Evolutionary conservation across 2,888 invertebrate genomes (phyloP).

Genomic region (Ectemnius cavifrons): DNA sequence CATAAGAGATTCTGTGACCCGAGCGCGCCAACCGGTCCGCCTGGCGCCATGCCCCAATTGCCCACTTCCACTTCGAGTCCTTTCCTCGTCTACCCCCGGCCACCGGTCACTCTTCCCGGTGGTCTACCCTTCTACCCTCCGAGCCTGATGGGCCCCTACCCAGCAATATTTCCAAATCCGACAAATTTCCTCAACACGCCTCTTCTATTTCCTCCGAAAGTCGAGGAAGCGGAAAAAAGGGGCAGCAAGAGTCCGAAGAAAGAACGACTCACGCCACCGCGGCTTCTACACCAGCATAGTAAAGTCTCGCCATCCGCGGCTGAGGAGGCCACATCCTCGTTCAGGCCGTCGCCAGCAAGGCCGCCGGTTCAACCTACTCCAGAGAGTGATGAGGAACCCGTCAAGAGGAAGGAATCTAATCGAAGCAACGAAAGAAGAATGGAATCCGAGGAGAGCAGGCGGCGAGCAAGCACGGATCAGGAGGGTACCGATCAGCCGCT

Average conservation of each 20-base stretch:
- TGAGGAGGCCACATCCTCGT: conserved; percentile 83
- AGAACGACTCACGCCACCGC: conserved; percentile 81
- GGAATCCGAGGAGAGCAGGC: conserved; percentile 28
- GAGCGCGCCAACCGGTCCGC: conserved; percentile 79
- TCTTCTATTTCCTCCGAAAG: conserved; percentile 83
- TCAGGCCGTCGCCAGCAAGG: conserved; percentile 84
- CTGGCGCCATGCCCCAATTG: conserved; percentile 71
- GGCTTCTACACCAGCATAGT: conserved; percentile 74
- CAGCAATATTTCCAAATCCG: conserved; percentile 80
- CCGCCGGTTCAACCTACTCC: conserved; percentile 77
- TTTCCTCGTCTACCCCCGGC: conserved; percentile 85
- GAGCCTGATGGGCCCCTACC: conserved; percentile 82
- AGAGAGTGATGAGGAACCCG: conserved; percentile 66
- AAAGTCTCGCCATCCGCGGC: conserved; percentile 85
- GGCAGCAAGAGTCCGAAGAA: conserved; percentile 79
- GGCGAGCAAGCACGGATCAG: conserved; percentile 30
- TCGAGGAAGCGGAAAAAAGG: conserved; percentile 80
- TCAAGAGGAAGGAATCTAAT: neutral
- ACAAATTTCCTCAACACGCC: conserved; percentile 83
- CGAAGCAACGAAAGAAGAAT: conserved; percentile 64
- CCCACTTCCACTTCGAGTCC: conserved; percentile 76
- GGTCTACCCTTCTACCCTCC: conserved; percentile 83
- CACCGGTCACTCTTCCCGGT: conserved; percentile 79
- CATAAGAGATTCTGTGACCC: conserved; percentile 98
- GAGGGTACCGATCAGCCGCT: conserved; percentile 71